Evolutionary conservation across 2,113 vertebrate genomes (phyloP), one percentile per base, ranked within the genome.

Genomic region (Amazona guildingii): DNA sequence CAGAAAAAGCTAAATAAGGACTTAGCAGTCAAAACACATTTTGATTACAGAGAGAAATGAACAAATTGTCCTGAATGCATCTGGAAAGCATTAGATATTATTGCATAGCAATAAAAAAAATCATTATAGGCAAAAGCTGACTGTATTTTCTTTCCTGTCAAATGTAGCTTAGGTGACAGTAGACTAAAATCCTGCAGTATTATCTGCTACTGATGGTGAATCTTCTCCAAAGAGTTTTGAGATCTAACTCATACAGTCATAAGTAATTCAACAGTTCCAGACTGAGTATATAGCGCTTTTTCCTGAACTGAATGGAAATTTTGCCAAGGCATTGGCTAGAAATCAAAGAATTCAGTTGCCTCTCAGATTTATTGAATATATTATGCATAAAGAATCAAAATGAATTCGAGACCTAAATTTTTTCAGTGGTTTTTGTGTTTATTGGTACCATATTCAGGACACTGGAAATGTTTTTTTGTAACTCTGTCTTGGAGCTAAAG

Each of bases 11-110:
- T 97, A 98, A 97, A 97, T 76, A 94, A 90, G 90, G 94, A 91
- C 94, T 97, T 97, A 95, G 85, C 95, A 96, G 97, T 97, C 97
- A 98, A 98, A 98, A 98, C 95, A 98, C 94, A 96, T 97, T 98
- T 91, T 97, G 95, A 97, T 97, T 97, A 95, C 95, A 88, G 87
- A 95, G 90, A 83, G 90, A 96, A 97, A 86, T 89, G 97, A 97
- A 98, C 97, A 98, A 95, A 93, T 95, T 97, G 98, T 98, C 88
- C 97, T 95, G 88, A 92, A 88, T 79, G 29, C 51, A 88, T 85
- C 93, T 97, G 96, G 95, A 94, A 97, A 67, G 21, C 69, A 85
- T 86, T 84, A 74, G 90, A 44, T 46, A 52, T 14, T 57, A 79
- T 69, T 66, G 27, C 88, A 67, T 28, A 52, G 88, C 83, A 91